Conservation (phyloP, 2,888 invertebrate species). For the Allolobophora icterica region DNA sequence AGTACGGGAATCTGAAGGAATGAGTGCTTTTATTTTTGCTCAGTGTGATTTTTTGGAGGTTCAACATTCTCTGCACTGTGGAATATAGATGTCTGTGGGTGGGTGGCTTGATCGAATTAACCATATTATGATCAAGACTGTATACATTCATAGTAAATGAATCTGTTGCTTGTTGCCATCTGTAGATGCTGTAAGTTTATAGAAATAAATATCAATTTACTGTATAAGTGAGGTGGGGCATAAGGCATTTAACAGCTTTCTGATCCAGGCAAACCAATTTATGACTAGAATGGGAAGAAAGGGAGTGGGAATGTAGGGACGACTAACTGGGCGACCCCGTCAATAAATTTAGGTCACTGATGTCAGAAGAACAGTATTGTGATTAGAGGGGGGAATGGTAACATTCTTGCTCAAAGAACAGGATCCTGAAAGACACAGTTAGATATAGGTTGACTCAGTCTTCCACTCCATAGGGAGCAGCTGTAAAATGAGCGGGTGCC, state of each 20-base stretch:
- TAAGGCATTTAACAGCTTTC: background rate
- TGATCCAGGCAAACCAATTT: background rate
- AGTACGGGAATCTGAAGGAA: background rate
- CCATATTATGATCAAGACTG: no score
- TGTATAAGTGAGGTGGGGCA: background rate
- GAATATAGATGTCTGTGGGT: background rate
- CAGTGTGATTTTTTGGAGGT: background rate
- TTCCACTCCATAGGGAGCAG: no score
- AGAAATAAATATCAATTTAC: background rate
- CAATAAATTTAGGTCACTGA: background rate
- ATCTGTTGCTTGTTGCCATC: background rate
- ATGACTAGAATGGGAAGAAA: background rate
- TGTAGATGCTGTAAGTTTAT: background rate
- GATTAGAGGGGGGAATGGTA: no score
- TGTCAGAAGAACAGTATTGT: background rate
- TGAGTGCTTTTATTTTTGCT: background rate
- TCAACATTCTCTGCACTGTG: constrained; percentile 9
- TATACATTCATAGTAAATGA: background rate
- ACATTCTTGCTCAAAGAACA: no score
- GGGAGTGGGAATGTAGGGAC: background rate
- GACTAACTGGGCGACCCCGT: no score
- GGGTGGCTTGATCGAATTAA: background rate
- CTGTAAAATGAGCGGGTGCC: no score
- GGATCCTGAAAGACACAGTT: no score
- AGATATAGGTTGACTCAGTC: no score